Base-by-base conservation (phyloP, 2,113 vertebrate species). In the Prinia subflava region DNA sequence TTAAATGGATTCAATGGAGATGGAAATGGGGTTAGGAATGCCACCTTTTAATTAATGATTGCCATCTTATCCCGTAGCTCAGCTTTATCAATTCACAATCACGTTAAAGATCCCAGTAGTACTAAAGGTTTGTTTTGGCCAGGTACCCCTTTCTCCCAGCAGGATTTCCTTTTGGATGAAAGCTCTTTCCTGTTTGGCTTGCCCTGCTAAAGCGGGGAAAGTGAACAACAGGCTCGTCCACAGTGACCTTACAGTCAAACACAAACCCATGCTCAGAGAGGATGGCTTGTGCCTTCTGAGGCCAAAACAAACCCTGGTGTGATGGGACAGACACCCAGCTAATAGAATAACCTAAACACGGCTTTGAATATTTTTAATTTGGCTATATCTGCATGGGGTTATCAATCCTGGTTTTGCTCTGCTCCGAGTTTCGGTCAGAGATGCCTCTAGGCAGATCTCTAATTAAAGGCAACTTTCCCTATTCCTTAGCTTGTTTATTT, bases 281-380 rank as follows among this genome's bases (percentile, higher is more conserved):
- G 10, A 7, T 6, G 37, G 27, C 18, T 78, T 59, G 33, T 35
- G 60, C 47, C 25, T 81, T 71, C 41, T 33, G 44, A 44, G 44
- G 60, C 62, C 56, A 89, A 83, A 89, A 24, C 89, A 77, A 83
- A 30, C 27, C 27, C 33, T 8, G 4, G n/a, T 0, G 0, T 56
- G 73, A 30, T 56, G 69, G 71, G 22, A 23, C 39, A 87, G 91
- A 42, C 68, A 41, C 47, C 8, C 31, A 46, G 50, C 49, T 85
- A 62, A 80, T 28, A 83, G 75, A 27, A 28, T 83, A 69, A 94
- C 33, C 42, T 65, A 69, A 93, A 62, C 22, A 11, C 11, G 27
- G 6, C 80, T 95, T 84, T 75, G 87, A 83, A 69, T 92, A 42
- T 60, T 94, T 94, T 64, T 84, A 7, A 93, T 89, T 70, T 84